Evolutionary conservation across 2,888 invertebrate species (phyloP).

Genomic region (Acanthoscelides obtectus): DNA sequence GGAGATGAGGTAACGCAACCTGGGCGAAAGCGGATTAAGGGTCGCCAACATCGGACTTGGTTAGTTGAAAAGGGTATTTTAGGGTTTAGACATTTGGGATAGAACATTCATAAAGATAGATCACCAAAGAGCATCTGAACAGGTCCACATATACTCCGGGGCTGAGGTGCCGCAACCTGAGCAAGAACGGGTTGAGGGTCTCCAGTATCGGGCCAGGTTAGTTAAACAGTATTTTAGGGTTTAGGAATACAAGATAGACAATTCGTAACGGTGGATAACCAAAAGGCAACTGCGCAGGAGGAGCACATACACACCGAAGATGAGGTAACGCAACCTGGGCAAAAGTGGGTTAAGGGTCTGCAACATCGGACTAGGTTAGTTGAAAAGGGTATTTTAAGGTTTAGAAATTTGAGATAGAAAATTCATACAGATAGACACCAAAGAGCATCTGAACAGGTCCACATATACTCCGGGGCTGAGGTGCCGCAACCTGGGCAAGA

Average conservation of each 20-base stretch:
- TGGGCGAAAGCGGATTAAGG: slow-evolving; percentile 91
- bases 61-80: too few relatives aligned
- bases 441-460: too few relatives aligned
- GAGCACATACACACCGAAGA: slow-evolving; percentile 70
- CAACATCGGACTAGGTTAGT: slow-evolving; percentile 80
- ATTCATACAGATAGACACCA: too few relatives aligned
- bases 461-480: slow-evolving; percentile 76
- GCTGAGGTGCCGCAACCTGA: slow-evolving; percentile 86
- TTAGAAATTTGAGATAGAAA: too few relatives aligned
- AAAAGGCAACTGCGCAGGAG: slow-evolving; percentile 61
- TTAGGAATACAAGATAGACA: too few relatives aligned
- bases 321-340: slow-evolving; percentile 88
- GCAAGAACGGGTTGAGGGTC: slow-evolving; percentile 91
- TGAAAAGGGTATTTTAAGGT: too few relatives aligned
- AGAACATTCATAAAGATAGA: too few relatives aligned
- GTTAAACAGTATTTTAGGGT: too few relatives aligned
- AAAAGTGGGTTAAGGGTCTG: slow-evolving; percentile 94
- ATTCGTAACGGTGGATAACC: too few relatives aligned
- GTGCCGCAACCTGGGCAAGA: slow-evolving; percentile 92
- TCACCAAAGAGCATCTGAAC: too few relatives aligned
- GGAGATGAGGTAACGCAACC: slow-evolving; percentile 83
- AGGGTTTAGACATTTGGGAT: too few relatives aligned
- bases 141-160: slow-evolving; percentile 72
- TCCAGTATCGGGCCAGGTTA: slow-evolving; percentile 87
- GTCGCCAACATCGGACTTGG: slow-evolving; percentile 91